Conservation (phyloP, 2,888 invertebrate genomes). For the Coleophora flavipennella region DNA sequence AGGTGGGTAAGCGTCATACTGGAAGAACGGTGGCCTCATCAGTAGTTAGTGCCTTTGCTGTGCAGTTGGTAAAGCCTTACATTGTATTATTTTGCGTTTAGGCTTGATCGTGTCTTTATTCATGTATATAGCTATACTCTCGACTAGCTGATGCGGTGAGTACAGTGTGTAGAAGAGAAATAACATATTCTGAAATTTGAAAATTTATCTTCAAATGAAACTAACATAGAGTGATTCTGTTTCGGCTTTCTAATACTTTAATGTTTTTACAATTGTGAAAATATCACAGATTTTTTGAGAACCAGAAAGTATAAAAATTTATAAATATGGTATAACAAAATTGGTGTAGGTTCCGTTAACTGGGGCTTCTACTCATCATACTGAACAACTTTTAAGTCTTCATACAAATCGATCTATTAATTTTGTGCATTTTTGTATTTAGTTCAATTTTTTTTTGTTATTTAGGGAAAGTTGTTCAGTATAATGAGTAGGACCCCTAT, state of each 20-base stretch:
- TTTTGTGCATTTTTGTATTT: no score
- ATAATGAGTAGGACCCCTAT: no score
- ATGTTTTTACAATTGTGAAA: slow-evolving; percentile 48
- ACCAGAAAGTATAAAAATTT: no score
- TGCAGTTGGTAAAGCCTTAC: slow-evolving; percentile 49
- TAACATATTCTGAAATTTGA: slow-evolving; percentile 19
- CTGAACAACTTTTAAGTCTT: no score
- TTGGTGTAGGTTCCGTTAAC: no score
- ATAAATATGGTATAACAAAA: no score
- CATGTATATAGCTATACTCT: slow-evolving; percentile 41
- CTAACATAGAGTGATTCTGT: slow-evolving; percentile 38
- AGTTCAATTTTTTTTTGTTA: no score
- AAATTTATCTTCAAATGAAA: slow-evolving; percentile 22
- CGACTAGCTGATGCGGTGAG: slow-evolving; percentile 44
- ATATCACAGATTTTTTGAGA: slow-evolving; percentile 20
- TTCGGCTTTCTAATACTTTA: slow-evolving; percentile 47
- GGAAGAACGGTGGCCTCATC: slow-evolving; percentile 31
- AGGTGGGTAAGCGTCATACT: slow-evolving; percentile 61
- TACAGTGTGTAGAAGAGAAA: slow-evolving; percentile 39
- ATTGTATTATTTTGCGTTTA: slow-evolving; percentile 66
- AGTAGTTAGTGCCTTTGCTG: slow-evolving; percentile 54
- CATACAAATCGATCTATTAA: no score
- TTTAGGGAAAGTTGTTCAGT: no score
- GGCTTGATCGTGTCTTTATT: slow-evolving; percentile 61
- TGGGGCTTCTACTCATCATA: no score